Evolutionary conservation across 2,888 invertebrate species (phyloP), one percentile per base, ranked within the genome.

Genomic region (Syritta pipiens): DNA sequence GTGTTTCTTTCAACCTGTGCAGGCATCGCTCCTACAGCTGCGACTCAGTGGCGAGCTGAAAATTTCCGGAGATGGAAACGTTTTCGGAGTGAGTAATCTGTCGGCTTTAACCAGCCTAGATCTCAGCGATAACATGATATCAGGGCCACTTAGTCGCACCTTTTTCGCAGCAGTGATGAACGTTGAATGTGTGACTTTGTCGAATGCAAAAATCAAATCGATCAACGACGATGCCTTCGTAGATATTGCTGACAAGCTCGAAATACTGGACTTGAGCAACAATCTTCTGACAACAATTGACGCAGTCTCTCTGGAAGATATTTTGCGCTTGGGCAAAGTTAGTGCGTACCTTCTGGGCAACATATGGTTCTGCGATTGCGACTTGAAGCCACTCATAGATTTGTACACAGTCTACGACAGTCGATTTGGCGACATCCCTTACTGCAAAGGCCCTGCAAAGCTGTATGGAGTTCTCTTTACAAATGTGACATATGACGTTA

Each of bases 1-100:
- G 14, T 82, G 83, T 1, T 84, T 88, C 24, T 82, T 88, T 37
- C 87, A 87, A 40, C 86, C 88, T 0, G 83, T 88, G 0, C 86
- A 86, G 60, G 60, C 82, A 1, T 85, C 85, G 0, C 74, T 88
- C 1, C 71, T 71, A 0, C 82, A 83, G 10, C 62, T 88, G 2
- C 79, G 71, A n/a, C 37, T 88, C 1, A 84, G 84, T 67, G 81
- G 81, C 1, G 83, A 83, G 9, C 55, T 86, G 0, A 9, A 6
- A 0, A 81, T 85, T 1, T 28, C 68, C 0, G 82, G 83, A 12
- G 60, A 82, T 5, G 60, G 75, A 0, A 84, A 81, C 26, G 48
- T 84, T 2, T 87, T 88, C 35, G 85, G 84, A 3, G 83, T 83
- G 2, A 84, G 84, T 9, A 26, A 48, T 32, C 67, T 88, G 63